phyloP scores from a whole-genome alignment of 2,888 invertebrate species.

The Polietes domitor region DNA sequence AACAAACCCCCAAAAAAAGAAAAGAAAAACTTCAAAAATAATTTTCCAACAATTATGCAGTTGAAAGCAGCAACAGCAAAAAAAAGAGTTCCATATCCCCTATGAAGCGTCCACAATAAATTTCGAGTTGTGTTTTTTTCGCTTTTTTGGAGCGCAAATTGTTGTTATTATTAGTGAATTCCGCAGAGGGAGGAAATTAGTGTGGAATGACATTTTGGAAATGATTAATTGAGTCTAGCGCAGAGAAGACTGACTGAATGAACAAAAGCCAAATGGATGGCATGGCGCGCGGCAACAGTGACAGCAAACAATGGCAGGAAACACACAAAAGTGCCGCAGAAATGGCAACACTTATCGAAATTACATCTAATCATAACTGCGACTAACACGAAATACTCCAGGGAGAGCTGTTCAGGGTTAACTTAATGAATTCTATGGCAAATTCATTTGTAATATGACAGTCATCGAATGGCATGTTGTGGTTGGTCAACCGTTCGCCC shows the following conservation, averaged over 20 bases:
- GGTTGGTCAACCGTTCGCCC: no score
- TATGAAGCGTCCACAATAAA: slow-evolving; percentile 45
- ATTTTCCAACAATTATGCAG: slow-evolving; percentile 66
- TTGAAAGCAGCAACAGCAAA: background rate
- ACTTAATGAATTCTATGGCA: background rate
- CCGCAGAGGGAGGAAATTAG: slow-evolving; percentile 54
- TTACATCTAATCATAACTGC: slow-evolving; percentile 10
- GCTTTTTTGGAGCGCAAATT: slow-evolving; percentile 5
- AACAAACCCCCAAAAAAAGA: no score
- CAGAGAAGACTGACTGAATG: slow-evolving; percentile 36
- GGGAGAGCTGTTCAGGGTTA: background rate
- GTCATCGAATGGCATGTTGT: no score
- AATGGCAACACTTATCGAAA: slow-evolving; percentile 19
- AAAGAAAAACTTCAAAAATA: slow-evolving; percentile 45
- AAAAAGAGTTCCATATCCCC: background rate
- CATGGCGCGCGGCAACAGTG: slow-evolving; percentile 22
- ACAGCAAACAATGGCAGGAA: background rate
- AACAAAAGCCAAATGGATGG: background rate
- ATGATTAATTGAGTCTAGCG: slow-evolving; percentile 64
- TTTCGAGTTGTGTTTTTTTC: slow-evolving; percentile 28
- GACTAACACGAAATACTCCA: background rate
- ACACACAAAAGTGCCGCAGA: slow-evolving; percentile 7
- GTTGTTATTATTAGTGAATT: slow-evolving; percentile 19
- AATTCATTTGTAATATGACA: no score
- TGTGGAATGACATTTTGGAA: slow-evolving; percentile 56